Evolutionary conservation across 1,140 invertebrate species (phyloP), one percentile per base, ranked within the genome.

Genomic region (Cydia amplana): DNA sequence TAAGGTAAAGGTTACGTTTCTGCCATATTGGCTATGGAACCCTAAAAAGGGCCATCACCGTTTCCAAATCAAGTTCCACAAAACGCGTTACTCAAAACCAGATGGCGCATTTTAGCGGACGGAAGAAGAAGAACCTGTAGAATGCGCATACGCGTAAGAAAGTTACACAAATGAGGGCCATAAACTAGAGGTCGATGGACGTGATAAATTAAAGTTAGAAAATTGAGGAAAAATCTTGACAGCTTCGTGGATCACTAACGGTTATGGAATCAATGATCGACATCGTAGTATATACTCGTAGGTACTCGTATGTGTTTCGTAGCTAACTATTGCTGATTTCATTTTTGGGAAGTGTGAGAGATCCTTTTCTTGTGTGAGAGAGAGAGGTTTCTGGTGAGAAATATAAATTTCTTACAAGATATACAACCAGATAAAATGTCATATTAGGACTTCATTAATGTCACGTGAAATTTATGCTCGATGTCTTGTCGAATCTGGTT

Each of bases 81-180:
- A 6, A 51, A 36, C 32, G n/a, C 51, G 16, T 55, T 18, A 55
- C 51, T 55, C 51, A 55, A 16, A 55, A 55, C 51, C 51, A 55
- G 51, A 36, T 70, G 67, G 63, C 16, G 51, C 51, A 9, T 55
- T 76, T 76, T 75, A 76, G 51, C 51, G 43, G 10, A 32, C 51
- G 16, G 16, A 51, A 36, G 72, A 73, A 16, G 16, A 51, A 36
- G 72, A 73, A 16, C n/a, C 16, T 25, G 28, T 55, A 60, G 67
- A 76, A 76, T 76, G 75, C 70, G 46, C 28, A 16, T 51, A 65
- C 65, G 18, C 64, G 16, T 74, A 77, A 64, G 28, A 77, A 77
- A 77, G 60, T 70, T 55, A 20, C 60, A 77, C 63, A 74, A 73
- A 77, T 77, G 75, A 70, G 18, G 18, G 1, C 76, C 73, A 77